A percentile compares a stretch with the other conserved stretches of the same genome.
These are phyloP conservation scores for Eristalinus sepulchralis DNA, from an alignment of 2,888 invertebrate species.

Conservation along the genomic window DNA sequence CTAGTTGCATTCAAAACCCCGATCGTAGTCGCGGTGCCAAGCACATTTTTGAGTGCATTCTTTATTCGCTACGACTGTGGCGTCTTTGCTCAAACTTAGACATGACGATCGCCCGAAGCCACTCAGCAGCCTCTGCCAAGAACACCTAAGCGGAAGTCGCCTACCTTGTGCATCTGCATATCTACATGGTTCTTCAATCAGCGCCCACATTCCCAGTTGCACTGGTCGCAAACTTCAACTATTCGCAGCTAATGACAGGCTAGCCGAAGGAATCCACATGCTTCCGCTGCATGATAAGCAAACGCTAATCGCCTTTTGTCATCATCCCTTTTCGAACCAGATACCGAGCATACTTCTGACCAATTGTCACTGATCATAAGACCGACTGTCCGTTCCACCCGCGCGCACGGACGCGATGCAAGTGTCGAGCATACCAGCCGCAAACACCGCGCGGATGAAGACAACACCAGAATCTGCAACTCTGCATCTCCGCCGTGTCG, in stretches of 20 bases:
- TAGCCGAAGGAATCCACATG: constrained; percentile 55
- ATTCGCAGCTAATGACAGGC: constrained; percentile 19
- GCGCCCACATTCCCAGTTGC: not conserved
- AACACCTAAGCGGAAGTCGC: not conserved
- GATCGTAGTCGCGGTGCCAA: not conserved
- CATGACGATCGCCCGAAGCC: not conserved
- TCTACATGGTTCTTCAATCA: constrained; percentile 13
- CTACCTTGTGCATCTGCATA: constrained; percentile 26
- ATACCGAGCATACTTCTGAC: constrained; percentile 59
- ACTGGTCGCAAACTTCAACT: constrained; percentile 1
- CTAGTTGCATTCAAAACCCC: not conserved
- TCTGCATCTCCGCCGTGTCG: constrained; percentile 60
- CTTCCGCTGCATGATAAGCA: constrained; percentile 69
- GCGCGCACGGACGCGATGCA: constrained; percentile 39
- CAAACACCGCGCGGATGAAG: constrained; percentile 9
- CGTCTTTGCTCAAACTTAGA: not conserved
- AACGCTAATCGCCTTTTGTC: constrained; percentile 65
- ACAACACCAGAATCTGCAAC: constrained; percentile 45
- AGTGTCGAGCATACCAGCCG: constrained; percentile 48
- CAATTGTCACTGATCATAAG: constrained; percentile 69
- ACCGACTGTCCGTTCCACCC: constrained; percentile 11
- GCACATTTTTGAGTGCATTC: not conserved
- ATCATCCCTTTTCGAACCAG: constrained; percentile 62
- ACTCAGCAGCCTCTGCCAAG: not conserved
- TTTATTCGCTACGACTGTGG: not conserved